A percentile compares a stretch with the other conserved stretches of the same genome.
These are phyloP conservation scores for Hippocampus comes DNA, from an alignment of 2,113 vertebrate species.

Conservation along the genomic window DNA sequence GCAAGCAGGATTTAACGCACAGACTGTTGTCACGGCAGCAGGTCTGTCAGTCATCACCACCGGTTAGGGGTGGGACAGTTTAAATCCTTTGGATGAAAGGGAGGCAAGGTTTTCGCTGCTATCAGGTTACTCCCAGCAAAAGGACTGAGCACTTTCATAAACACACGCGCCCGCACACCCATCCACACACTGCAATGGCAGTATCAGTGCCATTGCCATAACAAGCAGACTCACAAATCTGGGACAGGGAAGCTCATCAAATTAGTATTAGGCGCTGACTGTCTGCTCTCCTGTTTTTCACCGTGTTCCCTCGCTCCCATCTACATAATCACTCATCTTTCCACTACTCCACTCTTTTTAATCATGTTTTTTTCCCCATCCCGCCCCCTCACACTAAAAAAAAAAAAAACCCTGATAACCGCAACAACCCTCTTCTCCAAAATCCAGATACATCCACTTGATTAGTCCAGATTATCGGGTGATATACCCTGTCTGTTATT, in stretches of 20 bases:
- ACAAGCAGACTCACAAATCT: conserved; percentile 42
- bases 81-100: conserved; percentile 29
- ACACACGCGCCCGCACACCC: conserved; percentile 10
- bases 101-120: not conserved
- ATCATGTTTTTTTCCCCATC: conserved; percentile 40
- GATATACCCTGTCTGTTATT: conserved; percentile 23
- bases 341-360: conserved; percentile 42
- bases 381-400: not conserved
- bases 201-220: not conserved
- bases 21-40: conserved; percentile 14
- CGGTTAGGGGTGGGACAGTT: not conserved
- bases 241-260: conserved; percentile 50
- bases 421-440: conserved; percentile 9
- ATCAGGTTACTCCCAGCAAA: conserved; percentile 18
- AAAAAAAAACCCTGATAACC: not conserved
- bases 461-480: conserved; percentile 34
- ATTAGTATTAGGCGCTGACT: conserved; percentile 48
- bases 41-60: conserved; percentile 13
- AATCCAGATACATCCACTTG: conserved; percentile 32
- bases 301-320: conserved; percentile 15
- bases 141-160: conserved; percentile 4
- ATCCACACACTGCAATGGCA: not conserved
- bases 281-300: conserved; percentile 14
- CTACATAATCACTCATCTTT: conserved; percentile 47
- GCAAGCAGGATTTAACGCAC: conserved; percentile 7